Conservation (phyloP, 2,888 invertebrate genomes). For the Nezara viridula region DNA sequence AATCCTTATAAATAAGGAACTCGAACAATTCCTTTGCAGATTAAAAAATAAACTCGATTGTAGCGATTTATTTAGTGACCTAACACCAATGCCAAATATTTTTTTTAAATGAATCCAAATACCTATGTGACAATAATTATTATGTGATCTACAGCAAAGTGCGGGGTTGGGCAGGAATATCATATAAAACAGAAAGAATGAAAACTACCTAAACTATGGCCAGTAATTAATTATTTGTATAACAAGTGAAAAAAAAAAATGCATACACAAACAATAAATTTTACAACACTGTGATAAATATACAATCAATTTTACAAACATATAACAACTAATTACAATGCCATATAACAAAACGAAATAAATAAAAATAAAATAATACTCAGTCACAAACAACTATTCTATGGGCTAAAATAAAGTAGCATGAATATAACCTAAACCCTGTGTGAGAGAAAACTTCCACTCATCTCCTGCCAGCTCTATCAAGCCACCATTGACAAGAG, state of each 20-base stretch:
- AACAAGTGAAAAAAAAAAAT: neutral
- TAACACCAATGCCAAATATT: too few species aligned
- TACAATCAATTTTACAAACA: conserved; percentile 36
- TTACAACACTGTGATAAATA: neutral
- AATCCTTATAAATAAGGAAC: neutral
- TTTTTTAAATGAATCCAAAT: neutral
- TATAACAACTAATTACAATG: conserved; percentile 17
- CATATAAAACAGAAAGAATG: neutral
- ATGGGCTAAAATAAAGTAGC: neutral
- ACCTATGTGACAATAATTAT: neutral
- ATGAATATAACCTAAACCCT: conserved; percentile 35
- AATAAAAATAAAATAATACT: conserved; percentile 14
- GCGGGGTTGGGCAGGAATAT: neutral
- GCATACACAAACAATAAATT: neutral
- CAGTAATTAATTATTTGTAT: neutral
- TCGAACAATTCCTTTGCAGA: neutral
- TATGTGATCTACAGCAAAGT: neutral
- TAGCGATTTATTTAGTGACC: too few species aligned
- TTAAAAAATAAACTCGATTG: neutral
- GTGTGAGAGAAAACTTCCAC: conserved; percentile 2
- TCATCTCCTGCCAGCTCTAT: neutral
- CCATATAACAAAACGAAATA: neutral
- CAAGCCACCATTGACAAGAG: neutral
- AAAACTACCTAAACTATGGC: neutral
- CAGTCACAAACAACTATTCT: conserved; percentile 26